Evolutionary conservation across 2,113 vertebrate genomes (phyloP), one percentile per base, ranked within the genome.

Genomic region (Notothenia coriiceps): DNA sequence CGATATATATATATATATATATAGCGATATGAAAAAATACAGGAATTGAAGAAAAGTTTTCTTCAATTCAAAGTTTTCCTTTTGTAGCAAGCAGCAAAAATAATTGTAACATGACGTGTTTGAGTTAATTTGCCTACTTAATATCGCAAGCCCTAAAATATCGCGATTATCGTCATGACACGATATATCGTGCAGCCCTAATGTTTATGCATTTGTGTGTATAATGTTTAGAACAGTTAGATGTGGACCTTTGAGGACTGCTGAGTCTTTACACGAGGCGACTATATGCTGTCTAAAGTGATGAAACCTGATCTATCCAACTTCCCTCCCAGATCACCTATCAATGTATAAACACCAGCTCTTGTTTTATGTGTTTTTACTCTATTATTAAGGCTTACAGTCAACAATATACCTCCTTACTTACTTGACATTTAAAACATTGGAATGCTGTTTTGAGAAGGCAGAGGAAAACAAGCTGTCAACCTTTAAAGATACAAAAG

Each of bases 201-300:
- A 5, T 11, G 47, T 61, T 57, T 56, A n/a, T 59, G 66, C 20
- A 15, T 49, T 51, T 65, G 56, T 47, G 47, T 52, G 33, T 52
- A 5, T 29, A 70, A 46, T 60, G 68, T 73, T 72, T 87, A 82
- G 63, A 18, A 71, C 64, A 61, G 72, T 82, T 75, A 62, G 70
- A 55, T 10, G 2, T 64, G 74, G 72, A 77, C 56, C 61, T 65
- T 51, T 82, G 29, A 80, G 66, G 71, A 74, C 54, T 29, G 44
- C 70, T 7, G 59, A 85, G 69, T 67, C 70, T 86, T 79, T 80
- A 70, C 63, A 70, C 75, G 71, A 86, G 60, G 68, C 20, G 4
- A 67, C 59, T 72, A 56, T 56, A 74, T 71, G 85, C 73, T 80
- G 86, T 87, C 73, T 43, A 8, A 49, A 76, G 40, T 54, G 62